phyloP scores from a whole-genome alignment of 2,797 vertebrate species.

The Chrysolophus pictus region DNA sequence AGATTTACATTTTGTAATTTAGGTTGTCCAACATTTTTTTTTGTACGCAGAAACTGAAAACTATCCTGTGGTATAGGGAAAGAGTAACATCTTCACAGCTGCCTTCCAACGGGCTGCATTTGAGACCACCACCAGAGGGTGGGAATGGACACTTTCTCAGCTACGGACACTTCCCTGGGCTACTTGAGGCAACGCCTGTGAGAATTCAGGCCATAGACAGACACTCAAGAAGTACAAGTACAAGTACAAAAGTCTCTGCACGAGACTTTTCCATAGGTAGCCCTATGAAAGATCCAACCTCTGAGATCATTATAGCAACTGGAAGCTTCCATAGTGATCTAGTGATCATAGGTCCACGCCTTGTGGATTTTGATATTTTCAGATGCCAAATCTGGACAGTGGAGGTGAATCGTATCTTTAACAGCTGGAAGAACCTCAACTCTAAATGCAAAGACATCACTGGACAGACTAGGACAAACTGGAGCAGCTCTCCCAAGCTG shows the following conservation, averaged over 20 bases:
- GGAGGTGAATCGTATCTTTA: not conserved
- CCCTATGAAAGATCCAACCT: not conserved
- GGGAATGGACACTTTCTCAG: not conserved
- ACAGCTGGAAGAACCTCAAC: not conserved
- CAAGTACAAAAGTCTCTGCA: too few relatives aligned
- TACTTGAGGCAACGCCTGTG: not conserved
- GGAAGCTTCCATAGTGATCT: not conserved
- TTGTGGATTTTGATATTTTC: not conserved
- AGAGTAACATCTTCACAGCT: not conserved
- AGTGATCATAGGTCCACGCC: rapidly evolving
- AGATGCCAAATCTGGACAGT: not conserved
- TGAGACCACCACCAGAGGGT: not conserved
- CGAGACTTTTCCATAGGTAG: not conserved
- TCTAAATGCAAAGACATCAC: not conserved
- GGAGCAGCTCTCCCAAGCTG: not conserved
- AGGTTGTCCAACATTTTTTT: not conserved
- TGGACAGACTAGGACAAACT: not conserved
- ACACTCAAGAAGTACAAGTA: not conserved
- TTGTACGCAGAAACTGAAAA: not conserved
- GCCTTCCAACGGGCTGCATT: not conserved
- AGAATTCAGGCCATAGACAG: not conserved
- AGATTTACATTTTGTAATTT: not conserved
- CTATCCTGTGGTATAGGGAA: not conserved
- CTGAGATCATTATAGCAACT: not conserved
- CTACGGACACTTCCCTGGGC: not conserved